Evolutionary conservation across 92 coral and sea anemone genomes (phyloP).

Genomic region (Palythoa caribaeorum): DNA sequence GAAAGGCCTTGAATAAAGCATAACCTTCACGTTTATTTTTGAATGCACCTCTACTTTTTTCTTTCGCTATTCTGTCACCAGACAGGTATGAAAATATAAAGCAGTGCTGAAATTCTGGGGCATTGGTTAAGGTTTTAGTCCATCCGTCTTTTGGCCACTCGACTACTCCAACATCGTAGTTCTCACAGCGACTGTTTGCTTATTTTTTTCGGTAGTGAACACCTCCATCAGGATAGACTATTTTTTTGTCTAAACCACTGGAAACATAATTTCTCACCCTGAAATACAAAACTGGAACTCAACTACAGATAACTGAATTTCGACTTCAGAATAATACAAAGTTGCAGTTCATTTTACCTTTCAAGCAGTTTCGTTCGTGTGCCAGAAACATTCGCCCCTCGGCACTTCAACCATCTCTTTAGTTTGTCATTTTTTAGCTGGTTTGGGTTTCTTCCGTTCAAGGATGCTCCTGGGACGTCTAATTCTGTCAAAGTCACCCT

Average conservation of each 20-base stretch:
- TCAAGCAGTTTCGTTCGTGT: slow-evolving; percentile 11
- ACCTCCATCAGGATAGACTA: slow-evolving; percentile 43
- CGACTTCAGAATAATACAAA: neutral
- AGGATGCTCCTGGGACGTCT: slow-evolving; percentile 45
- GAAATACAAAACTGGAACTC: slow-evolving; percentile 12
- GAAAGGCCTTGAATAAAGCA: neutral
- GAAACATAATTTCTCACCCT: slow-evolving; percentile 58
- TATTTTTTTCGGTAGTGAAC: slow-evolving; percentile 4
- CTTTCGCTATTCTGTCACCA: slow-evolving; percentile 46
- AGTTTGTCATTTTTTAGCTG: slow-evolving; percentile 30
- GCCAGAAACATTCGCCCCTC: slow-evolving; percentile 25
- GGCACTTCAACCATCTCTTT: slow-evolving; percentile 49
- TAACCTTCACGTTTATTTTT: neutral
- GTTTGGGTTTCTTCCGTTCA: slow-evolving; percentile 37
- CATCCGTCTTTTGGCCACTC: slow-evolving; percentile 3
- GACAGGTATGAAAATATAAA: slow-evolving; percentile 33
- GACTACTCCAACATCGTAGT: neutral
- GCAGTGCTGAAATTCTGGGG: slow-evolving; percentile 16
- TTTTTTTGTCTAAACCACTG: slow-evolving; percentile 44
- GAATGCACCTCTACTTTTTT: slow-evolving; percentile 34
- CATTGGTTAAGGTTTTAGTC: neutral
- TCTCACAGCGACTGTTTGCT: slow-evolving; percentile 8
- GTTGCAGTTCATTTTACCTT: slow-evolving; percentile 2
- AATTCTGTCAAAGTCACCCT: slow-evolving; percentile 38
- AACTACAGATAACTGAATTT: neutral